A percentile compares a stretch with the other conserved stretches of the same genome.
These are phyloP conservation scores for Psilopsiagon aurifrons DNA, from an alignment of 2,113 vertebrate genomes.

Conservation along the genomic window DNA sequence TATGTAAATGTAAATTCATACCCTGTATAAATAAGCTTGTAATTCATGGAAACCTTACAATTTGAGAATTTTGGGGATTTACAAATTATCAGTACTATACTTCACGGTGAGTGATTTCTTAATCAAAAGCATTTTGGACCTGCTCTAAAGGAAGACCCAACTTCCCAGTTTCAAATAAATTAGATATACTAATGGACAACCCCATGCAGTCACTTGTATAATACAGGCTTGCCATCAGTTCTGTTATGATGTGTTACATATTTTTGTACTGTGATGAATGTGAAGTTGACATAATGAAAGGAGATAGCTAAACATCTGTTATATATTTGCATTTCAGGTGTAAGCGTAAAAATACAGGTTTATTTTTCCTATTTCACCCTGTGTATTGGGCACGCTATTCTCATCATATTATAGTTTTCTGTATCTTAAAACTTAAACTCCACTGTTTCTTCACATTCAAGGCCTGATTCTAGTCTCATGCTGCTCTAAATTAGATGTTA, in stretches of 20 bases:
- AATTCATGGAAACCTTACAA: neutral
- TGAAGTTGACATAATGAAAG: neutral
- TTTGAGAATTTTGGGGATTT: neutral
- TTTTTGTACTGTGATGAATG: conserved; percentile 2
- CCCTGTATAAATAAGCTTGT: neutral
- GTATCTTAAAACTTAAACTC: neutral
- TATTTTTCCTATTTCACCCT: neutral
- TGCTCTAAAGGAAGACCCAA: neutral
- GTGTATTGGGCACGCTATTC: neutral
- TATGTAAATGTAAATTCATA: neutral
- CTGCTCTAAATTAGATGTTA: neutral
- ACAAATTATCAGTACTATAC: neutral
- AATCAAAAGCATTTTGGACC: neutral
- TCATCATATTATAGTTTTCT: neutral
- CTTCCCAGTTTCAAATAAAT: neutral
- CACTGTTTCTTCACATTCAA: neutral
- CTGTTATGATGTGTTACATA: neutral
- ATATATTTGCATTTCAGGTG: neutral
- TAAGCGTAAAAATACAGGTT: conserved; percentile 10
- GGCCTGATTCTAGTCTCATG: neutral
- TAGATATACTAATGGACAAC: neutral
- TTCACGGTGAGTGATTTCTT: neutral
- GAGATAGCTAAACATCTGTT: conserved; percentile 30
- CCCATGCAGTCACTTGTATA: neutral
- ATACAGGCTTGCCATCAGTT: neutral